Evolutionary conservation across 2,888 invertebrate species (phyloP).

Genomic region (Drosophila paracracens): DNA sequence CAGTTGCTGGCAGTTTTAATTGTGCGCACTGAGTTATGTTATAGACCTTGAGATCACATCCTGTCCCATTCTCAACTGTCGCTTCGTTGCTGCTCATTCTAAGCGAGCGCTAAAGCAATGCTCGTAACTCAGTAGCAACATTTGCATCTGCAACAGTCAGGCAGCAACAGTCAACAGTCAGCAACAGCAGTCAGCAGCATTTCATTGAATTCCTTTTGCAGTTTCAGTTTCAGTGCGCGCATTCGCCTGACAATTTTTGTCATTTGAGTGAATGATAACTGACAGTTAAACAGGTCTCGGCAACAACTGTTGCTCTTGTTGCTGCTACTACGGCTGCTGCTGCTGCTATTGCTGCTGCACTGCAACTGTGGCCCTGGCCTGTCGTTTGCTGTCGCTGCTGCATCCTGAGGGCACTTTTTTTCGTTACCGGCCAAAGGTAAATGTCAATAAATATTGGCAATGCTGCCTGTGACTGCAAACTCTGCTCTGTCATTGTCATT

Average conservation of each 20-base stretch:
- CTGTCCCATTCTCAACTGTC: slow-evolving; percentile 49
- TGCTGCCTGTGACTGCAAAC: slow-evolving; percentile 37
- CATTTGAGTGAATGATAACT: slow-evolving; percentile 82
- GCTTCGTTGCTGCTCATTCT: slow-evolving; percentile 41
- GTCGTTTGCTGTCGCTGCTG: slow-evolving; percentile 38
- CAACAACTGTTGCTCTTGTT: slow-evolving; percentile 9
- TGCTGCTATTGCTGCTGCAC: slow-evolving; percentile 13
- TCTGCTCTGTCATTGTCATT: slow-evolving; percentile 40
- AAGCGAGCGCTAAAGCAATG: slow-evolving; percentile 39
- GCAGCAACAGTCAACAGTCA: slow-evolving; percentile 11
- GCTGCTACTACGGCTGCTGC: slow-evolving; percentile 25
- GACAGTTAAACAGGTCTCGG: slow-evolving; percentile 72
- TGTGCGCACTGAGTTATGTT: slow-evolving; percentile 56
- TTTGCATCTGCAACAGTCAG: slow-evolving; percentile 53
- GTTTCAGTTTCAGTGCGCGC: slow-evolving; percentile 40
- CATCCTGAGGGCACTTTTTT: slow-evolving; percentile 56
- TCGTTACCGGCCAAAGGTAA: slow-evolving; percentile 57
- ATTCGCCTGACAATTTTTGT: slow-evolving; percentile 65
- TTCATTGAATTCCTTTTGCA: slow-evolving; percentile 44
- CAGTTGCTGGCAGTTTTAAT: slow-evolving; percentile 31
- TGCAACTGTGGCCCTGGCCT: slow-evolving; percentile 43
- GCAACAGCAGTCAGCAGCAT: slow-evolving; percentile 29
- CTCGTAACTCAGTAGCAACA: slow-evolving; percentile 62
- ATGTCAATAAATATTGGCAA: slow-evolving; percentile 81
- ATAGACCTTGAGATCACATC: slow-evolving; percentile 57